Percentiles rank a stretch among this genome's conserved stretches.
Evolutionary conservation across 1,140 invertebrate species (phyloP).

Genomic region (Bilobella aurantiaca): DNA sequence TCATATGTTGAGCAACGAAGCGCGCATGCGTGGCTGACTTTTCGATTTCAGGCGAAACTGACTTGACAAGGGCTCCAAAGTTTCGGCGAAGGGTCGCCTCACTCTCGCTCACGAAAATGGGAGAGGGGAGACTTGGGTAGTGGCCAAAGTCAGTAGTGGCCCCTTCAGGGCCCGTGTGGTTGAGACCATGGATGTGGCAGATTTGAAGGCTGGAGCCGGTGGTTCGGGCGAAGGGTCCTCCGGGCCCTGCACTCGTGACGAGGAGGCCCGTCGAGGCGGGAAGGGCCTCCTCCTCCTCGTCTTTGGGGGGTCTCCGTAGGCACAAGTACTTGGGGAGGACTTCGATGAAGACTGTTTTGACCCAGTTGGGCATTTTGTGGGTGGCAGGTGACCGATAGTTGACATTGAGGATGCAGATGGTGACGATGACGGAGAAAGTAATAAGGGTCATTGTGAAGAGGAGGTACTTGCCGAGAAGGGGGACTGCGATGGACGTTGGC

Average conservation of each 20-base stretch:
- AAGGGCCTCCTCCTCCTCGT: constrained; percentile 30
- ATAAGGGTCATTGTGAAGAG: constrained; percentile 99
- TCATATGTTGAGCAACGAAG: constrained; percentile 87
- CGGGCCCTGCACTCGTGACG: constrained; percentile 13
- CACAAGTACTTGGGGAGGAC: constrained; percentile 73
- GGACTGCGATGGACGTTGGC: constrained; percentile 95
- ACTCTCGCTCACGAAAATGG: constrained; percentile 34
- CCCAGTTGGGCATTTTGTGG: constrained; percentile 83
- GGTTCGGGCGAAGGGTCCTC: constrained; percentile 41
- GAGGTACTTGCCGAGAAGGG: constrained; percentile 93
- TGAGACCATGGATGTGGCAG: constrained; percentile 36
- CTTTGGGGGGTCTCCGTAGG: constrained; percentile 59
- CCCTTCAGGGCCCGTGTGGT: constrained; percentile 44
- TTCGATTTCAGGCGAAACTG: constrained; percentile 33
- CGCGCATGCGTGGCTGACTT: constrained; percentile 38
- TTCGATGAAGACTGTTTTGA: constrained; percentile 75
- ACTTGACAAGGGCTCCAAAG: constrained; percentile 22
- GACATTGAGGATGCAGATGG: constrained; percentile 94
- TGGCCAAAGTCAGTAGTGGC: constrained; percentile 39
- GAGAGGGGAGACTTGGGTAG: constrained; percentile 31
- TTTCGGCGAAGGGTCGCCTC: constrained; percentile 30
- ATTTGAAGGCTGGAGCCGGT: constrained; percentile 42
- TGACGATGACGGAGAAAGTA: constrained; percentile 92
- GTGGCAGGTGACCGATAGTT: constrained; percentile 95
- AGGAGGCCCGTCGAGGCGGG: constrained; percentile 6